Evolutionary conservation across 2,113 vertebrate species (phyloP), one percentile per base, ranked within the genome.

Genomic region (Hipposideros armiger): DNA sequence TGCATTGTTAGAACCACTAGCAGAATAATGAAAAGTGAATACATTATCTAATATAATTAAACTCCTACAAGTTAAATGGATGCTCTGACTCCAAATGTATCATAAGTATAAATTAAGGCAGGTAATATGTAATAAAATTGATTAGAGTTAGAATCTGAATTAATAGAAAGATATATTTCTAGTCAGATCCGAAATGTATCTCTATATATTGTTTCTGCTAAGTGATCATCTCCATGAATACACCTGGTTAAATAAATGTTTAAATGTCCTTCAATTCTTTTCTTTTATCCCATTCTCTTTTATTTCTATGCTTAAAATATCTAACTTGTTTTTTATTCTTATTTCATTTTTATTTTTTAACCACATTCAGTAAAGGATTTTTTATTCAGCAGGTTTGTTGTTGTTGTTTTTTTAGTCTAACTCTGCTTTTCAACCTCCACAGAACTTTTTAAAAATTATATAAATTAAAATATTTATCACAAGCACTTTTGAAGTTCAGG

Each of bases 31-130:
- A 89, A 85, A 94, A 81, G 13, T 26, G 80, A 94, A 74, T 89
- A 69, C 32, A 62, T 89, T 95, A 60, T 80, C 36, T 40, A 76
- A 88, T 56, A 89, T 60, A 95, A 96, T 92, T 95, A 92, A 87
- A 96, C 96, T 86, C 30, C 26, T 72, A 32, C 47, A 92, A 92
- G 62, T 94, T 86, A 90, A 96, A 88, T 91, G 30, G 45, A 60
- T 83, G 56, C 13, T 91, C 30, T 72, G 47, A 78, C 24, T 96
- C 14, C 30, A 76, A 89, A 82, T 52, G 36, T 95, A 93, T 70
- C 47, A 76, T 72, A 87, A 94, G 42, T 47, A 90, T 94, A 91
- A 96, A 92, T 89, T 94, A 97, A 89, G 50, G 20, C 32, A 95
- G 67, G 22, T 42, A 96, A 91, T 78, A 47, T 62, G 24, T 7